Conservation (phyloP, 2,888 invertebrate species). For the Caenorhabditis virilis region DNA sequence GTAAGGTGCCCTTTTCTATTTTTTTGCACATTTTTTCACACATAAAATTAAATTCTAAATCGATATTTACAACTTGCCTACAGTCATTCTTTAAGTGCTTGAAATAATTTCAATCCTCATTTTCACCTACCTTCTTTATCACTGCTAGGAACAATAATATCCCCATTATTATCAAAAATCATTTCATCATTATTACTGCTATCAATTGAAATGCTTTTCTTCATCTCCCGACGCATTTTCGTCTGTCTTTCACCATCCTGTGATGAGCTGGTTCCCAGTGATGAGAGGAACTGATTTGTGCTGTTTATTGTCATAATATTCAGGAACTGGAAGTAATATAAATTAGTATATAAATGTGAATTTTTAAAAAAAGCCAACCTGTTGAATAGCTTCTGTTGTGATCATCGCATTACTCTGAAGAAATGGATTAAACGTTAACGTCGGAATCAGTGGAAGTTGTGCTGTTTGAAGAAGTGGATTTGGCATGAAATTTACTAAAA, state of each 20-base stretch:
- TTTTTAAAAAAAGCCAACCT: too few species aligned
- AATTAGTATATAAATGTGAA: too few species aligned
- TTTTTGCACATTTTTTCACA: too few species aligned
- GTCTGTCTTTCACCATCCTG: constrained; percentile 24
- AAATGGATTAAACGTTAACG: constrained; percentile 30
- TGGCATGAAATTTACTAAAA: constrained; percentile 6
- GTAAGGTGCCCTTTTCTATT: too few species aligned
- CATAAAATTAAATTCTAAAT: too few species aligned
- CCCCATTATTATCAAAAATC: constrained; percentile 48
- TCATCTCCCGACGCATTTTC: constrained; percentile 19
- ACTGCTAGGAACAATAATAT: constrained; percentile 63
- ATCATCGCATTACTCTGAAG: constrained; percentile 28
- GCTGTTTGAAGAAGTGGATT: constrained; percentile 14
- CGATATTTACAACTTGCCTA: too few species aligned
- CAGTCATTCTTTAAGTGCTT: neutral
- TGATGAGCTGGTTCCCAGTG: too few species aligned
- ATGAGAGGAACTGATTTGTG: too few species aligned
- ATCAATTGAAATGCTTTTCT: constrained; percentile 25
- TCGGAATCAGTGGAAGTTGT: constrained; percentile 15
- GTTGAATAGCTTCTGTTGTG: constrained; percentile 33
- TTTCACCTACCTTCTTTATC: constrained; percentile 68
- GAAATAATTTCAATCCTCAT: too few species aligned
- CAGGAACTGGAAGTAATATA: too few species aligned
- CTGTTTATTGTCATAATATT: too few species aligned
- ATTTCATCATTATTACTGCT: constrained; percentile 13